Base-by-base conservation (phyloP, 1,140 invertebrate genomes). In the Scaptodrosophila lebanonensis region DNA sequence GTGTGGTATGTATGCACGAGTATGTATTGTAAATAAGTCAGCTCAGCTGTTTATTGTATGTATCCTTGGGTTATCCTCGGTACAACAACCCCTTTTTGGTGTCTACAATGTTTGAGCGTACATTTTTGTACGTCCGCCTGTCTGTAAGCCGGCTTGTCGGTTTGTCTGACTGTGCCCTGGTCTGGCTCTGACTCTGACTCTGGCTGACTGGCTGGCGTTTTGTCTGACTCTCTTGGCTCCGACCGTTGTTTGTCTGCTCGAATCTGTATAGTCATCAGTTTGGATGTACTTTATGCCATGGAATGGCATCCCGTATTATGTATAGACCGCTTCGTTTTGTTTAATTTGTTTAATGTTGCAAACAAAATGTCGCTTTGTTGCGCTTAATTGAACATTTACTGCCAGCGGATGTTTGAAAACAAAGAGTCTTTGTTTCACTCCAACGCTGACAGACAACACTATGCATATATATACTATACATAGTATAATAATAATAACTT, bases 71-170 rank as follows among this genome's bases (percentile, higher is more conserved):
- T 49, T 50, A 66, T 58, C 64, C 69, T 63, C 50, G 38, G 72
- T 79, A 69, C 73, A 77, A 77, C 73, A 77, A 77, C 73, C 73
- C 73, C 75, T 77, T 76, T 72, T 63, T 30, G 16, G 33, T 64
- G 51, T 58, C 50, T 64, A 44, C 43, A 27, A 18, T 20, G 13
- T 35, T 43, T 22, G 0, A 13, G 16, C 1, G 25, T 32, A 32
- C 12, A 47, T 38, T 22, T 27, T 18, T 16, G 11, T 25, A 35
- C 44, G 25, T 52, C 38, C 6, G 11, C 6, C 43, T 13, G 36
- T 47, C 67, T 48, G 51, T 45, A 33, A 33, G 42, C 15, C 36
- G 38, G 8, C 17, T 51, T 30, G 16, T 16, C 15, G 4, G 16
- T 2, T 32, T 52, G 27, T 9, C 38, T 32, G 32, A 20, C 22